Conservation (phyloP, 2,888 invertebrate genomes). For the Leucoma salicis region DNA sequence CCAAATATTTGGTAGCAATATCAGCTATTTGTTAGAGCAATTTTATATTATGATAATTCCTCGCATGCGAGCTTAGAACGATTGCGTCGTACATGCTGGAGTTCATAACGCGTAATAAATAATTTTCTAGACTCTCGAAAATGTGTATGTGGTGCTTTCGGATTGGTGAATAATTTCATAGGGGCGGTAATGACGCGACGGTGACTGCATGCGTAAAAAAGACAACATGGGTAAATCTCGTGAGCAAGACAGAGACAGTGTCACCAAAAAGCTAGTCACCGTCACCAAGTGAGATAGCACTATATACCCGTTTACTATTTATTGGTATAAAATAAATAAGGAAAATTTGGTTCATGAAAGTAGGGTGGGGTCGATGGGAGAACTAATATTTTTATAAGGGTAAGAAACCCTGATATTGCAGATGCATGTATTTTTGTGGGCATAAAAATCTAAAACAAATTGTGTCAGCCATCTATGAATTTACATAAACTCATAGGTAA, state of each 20-base stretch:
- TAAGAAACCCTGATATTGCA: too few species aligned
- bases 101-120: constrained; percentile 52
- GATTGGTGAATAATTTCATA: constrained; percentile 52
- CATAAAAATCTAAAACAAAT: too few species aligned
- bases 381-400: too few species aligned
- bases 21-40: constrained; percentile 48
- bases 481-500: too few species aligned
- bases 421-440: too few species aligned
- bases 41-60: constrained; percentile 51
- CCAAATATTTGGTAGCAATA: constrained; percentile 30
- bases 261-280: neutral
- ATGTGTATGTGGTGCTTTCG: constrained; percentile 59
- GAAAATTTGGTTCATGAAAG: too few species aligned
- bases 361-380: too few species aligned
- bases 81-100: constrained; percentile 71
- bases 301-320: too few species aligned
- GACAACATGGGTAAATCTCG: constrained; percentile 5
- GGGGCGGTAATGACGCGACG: constrained; percentile 40
- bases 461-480: too few species aligned
- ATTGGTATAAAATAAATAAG: too few species aligned
- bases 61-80: constrained; percentile 49
- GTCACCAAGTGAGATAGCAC: neutral
- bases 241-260: neutral
- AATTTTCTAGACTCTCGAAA: constrained; percentile 47
- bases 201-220: constrained; percentile 32